Percentiles rank a stretch among this genome's conserved stretches.
Evolutionary conservation across 2,797 vertebrate genomes (phyloP).

Genomic region (Sebastes minor): DNA sequence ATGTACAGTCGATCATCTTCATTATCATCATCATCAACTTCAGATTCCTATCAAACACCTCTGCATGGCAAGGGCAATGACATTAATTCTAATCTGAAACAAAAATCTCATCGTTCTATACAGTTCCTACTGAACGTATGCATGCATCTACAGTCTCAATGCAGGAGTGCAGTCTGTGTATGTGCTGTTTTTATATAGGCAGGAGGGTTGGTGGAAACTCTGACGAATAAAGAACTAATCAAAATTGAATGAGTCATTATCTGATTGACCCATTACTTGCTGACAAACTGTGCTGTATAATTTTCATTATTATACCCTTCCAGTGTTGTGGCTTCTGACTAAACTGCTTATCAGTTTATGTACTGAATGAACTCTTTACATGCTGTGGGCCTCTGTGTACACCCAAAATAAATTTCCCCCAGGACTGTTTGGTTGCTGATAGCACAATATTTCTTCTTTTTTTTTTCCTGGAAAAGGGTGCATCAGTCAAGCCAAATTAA

Average conservation of each 20-base stretch:
- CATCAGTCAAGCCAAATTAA: constrained; percentile 17
- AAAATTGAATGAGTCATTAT: neutral
- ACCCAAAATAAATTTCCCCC: constrained; percentile 22
- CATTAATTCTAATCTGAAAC: neutral
- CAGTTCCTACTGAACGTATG: neutral
- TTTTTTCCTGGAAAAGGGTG: neutral
- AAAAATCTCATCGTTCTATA: neutral
- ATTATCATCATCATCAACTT: neutral
- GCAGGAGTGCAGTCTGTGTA: neutral
- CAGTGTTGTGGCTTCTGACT: neutral
- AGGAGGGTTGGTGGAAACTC: neutral
- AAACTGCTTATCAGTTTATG: constrained; percentile 10
- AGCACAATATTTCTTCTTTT: neutral
- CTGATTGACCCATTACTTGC: neutral
- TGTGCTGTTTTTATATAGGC: neutral
- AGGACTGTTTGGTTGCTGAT: constrained; percentile 18
- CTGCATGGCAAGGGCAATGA: neutral
- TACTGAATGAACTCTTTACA: constrained; percentile 7
- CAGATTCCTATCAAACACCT: neutral
- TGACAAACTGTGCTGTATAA: neutral
- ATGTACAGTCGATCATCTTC: neutral
- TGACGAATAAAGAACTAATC: neutral
- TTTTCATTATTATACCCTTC: constrained; percentile 6
- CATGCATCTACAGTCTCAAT: neutral
- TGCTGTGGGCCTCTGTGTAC: constrained; percentile 1